A percentile compares a stretch with the other conserved stretches of the same genome.
phyloP scores from a whole-genome alignment of 2,888 invertebrate genomes.

The Petrolisthes manimaculis region DNA sequence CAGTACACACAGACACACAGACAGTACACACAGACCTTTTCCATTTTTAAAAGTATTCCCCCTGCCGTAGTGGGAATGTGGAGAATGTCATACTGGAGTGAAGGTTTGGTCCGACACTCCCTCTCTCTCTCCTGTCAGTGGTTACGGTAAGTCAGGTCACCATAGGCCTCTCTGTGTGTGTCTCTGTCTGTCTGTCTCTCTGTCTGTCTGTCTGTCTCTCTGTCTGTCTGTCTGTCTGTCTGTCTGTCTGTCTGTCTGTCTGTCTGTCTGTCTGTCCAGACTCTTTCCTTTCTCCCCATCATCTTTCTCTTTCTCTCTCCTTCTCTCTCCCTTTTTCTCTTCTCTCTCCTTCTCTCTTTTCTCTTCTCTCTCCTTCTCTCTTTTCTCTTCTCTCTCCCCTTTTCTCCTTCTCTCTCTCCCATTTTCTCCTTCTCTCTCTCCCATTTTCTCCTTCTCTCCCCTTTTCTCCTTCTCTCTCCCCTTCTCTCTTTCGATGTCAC shows the following conservation, averaged over 20 bases:
- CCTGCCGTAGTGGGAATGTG: not conserved
- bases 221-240: too few relatives aligned
- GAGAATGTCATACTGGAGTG: not conserved
- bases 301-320: not conserved
- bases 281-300: too few relatives aligned
- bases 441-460: not conserved
- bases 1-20: not conserved
- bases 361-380: not conserved
- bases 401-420: not conserved
- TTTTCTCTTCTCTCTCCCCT: not conserved
- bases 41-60: too few relatives aligned
- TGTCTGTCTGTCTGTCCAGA: too few relatives aligned
- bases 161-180: not conserved
- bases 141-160: constrained; percentile 41
- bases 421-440: too few relatives aligned
- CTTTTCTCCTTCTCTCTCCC: not conserved
- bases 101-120: not conserved
- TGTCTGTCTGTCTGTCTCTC: too few relatives aligned
- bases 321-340: not conserved
- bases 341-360: not conserved
- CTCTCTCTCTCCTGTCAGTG: not conserved
- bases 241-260: too few relatives aligned
- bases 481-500: not conserved
- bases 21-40: not conserved
- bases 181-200: not conserved